Evolutionary conservation across 2,113 vertebrate species (phyloP).

Genomic region (Actenoides lindsayi): DNA sequence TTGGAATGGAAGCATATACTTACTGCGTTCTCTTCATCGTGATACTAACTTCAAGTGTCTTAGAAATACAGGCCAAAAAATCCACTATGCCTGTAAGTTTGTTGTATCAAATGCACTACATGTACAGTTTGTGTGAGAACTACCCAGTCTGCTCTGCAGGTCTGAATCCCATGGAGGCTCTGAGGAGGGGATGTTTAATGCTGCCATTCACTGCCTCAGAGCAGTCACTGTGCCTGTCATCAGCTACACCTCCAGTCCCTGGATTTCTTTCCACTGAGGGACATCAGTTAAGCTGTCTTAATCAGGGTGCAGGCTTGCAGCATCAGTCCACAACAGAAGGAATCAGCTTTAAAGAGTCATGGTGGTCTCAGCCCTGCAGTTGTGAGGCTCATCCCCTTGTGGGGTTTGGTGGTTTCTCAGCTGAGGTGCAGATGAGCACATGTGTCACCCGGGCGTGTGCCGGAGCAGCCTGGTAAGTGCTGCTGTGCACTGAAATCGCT

Average conservation of each 20-base stretch:
- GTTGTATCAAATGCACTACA: not conserved
- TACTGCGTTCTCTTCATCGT: not conserved
- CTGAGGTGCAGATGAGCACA: rapidly evolving
- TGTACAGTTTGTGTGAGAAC: not conserved
- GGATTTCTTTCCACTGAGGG: not conserved
- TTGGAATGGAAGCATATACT: not conserved
- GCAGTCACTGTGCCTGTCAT: not conserved
- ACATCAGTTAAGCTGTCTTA: not conserved
- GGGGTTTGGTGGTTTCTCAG: not conserved
- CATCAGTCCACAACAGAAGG: not conserved
- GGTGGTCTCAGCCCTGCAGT: not conserved
- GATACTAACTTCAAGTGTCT: not conserved
- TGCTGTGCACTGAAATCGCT: not conserved
- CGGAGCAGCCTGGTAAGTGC: not conserved
- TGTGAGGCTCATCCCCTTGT: not conserved
- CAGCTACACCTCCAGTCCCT: not conserved
- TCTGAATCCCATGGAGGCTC: not conserved
- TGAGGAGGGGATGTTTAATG: not conserved
- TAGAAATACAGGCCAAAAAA: not conserved
- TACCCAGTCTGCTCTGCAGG: not conserved
- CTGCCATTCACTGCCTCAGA: not conserved
- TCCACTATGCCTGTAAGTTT: not conserved
- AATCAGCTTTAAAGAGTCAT: not conserved
- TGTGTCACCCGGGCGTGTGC: not conserved
- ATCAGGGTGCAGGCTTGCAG: not conserved